phyloP scores from a whole-genome alignment of 2,888 invertebrate genomes.

The Dasypolia templi region DNA sequence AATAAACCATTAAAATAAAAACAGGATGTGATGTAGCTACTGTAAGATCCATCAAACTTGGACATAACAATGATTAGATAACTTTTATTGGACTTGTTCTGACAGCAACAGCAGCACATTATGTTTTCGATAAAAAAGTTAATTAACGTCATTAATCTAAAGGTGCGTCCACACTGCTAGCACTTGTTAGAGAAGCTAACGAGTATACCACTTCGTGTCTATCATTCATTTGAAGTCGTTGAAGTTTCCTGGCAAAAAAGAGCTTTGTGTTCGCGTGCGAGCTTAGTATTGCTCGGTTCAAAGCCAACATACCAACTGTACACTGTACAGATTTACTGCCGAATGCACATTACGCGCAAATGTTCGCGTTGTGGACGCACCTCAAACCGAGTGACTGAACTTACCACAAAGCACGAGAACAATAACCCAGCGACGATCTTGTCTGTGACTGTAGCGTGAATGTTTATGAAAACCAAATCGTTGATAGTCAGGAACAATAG shows the following conservation, averaged over 20 bases:
- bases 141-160: conserved; percentile 24
- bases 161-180: neutral
- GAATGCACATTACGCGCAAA: neutral
- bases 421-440: conserved; percentile 96
- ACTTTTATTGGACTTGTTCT: conserved; percentile 19
- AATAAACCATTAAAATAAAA: neutral
- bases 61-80: conserved; percentile 10
- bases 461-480: conserved; percentile 94
- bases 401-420: conserved; percentile 96
- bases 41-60: conserved; percentile 28
- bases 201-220: neutral
- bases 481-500: conserved; percentile 96
- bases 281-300: neutral
- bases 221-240: neutral
- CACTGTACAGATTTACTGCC: neutral
- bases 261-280: neutral
- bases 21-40: neutral
- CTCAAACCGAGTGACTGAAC: conserved; percentile 61
- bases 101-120: conserved; percentile 10
- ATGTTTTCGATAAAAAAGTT: conserved; percentile 20
- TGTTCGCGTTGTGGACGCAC: neutral
- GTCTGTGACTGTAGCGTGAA: conserved; percentile 94
- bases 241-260: neutral
- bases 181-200: neutral
- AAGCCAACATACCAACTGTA: neutral